Base-by-base conservation (phyloP, 1,140 invertebrate genomes). In the Amyelois transitella region DNA sequence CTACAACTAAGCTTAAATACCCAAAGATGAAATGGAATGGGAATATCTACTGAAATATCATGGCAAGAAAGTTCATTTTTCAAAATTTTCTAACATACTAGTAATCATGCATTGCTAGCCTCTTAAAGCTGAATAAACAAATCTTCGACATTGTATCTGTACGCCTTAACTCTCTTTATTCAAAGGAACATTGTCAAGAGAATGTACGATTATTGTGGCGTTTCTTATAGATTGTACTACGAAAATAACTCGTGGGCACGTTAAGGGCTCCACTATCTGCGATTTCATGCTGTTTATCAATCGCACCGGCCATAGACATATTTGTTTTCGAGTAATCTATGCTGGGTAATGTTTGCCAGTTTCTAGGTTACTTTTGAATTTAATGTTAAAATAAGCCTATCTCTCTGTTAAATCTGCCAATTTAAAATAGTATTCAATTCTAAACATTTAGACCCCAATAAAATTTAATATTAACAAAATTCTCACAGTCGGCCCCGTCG, bases 101-200 rank as follows among this genome's bases (percentile, higher is more conserved):
- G 73, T 79, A 77, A 82, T 83, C 79, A 76, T 67, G 73, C 77
- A 71, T 77, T 66, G 66, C 61, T 69, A 69, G 60, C 64, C 75
- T 77, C 69, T 81, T 79, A 85, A 64, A 69, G 63, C 72, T 72
- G 71, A 80, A 67, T 72, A 77, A 82, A 86, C 82, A 83, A 86
- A 83, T 86, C 82, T 86, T 81, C 72, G 75, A 82, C 82, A 86
- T 86, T 81, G 77, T 86, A 82, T 86, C 81, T 82, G 69, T 78
- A 77, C 74, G 72, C 69, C 72, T 86, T 86, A 84, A 81, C 81
- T 86, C 73, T 81, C 73, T 81, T 78, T 86, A 82, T 82, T 82
- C 77, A 80, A 86, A 84, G 83, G 75, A 84, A 84, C 77, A 74
- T 84, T 81, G 83, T 84, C 83, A 82, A 86, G 83, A 81, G 77